Conservation (phyloP, 1,140 invertebrate genomes). For the Mamestra configurata region DNA sequence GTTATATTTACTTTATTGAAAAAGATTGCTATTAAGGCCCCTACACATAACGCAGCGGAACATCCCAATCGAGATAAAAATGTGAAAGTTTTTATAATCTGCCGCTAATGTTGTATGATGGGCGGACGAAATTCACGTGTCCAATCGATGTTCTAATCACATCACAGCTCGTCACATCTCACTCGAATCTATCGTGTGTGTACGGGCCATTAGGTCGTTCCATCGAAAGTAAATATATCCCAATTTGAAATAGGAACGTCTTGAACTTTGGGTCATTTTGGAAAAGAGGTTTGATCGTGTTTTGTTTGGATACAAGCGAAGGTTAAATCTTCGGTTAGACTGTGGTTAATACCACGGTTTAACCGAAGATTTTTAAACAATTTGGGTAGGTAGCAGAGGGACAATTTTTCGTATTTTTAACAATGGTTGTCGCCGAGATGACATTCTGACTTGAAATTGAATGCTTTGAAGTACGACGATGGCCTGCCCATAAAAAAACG, state of each 20-base stretch:
- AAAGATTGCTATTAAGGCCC: background rate
- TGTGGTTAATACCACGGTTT: too few relatives aligned
- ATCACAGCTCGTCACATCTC: slow-evolving; percentile 35
- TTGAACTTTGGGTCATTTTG: slow-evolving; percentile 22
- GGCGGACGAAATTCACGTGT: slow-evolving; percentile 60
- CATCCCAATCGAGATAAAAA: slow-evolving; percentile 25
- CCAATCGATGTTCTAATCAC: slow-evolving; percentile 53
- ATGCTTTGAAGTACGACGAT: too few relatives aligned
- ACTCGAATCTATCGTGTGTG: slow-evolving; percentile 20
- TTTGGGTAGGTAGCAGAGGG: too few relatives aligned
- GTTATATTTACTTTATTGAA: slow-evolving; percentile 21
- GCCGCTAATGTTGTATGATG: slow-evolving; percentile 51
- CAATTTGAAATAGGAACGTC: slow-evolving; percentile 1
- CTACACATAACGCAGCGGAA: slow-evolving; percentile 12
- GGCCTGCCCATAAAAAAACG: too few relatives aligned
- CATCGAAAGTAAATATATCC: slow-evolving; percentile 16
- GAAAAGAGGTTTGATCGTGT: background rate
- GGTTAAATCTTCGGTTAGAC: too few relatives aligned
- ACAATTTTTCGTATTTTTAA: too few relatives aligned
- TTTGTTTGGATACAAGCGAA: background rate
- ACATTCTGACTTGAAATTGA: too few relatives aligned
- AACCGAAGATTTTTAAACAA: too few relatives aligned
- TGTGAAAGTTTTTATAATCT: slow-evolving; percentile 56
- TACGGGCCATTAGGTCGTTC: slow-evolving; percentile 11
- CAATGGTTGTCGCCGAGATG: too few relatives aligned